Base-by-base conservation (phyloP, 2,888 invertebrate species). In the Troides helena region DNA sequence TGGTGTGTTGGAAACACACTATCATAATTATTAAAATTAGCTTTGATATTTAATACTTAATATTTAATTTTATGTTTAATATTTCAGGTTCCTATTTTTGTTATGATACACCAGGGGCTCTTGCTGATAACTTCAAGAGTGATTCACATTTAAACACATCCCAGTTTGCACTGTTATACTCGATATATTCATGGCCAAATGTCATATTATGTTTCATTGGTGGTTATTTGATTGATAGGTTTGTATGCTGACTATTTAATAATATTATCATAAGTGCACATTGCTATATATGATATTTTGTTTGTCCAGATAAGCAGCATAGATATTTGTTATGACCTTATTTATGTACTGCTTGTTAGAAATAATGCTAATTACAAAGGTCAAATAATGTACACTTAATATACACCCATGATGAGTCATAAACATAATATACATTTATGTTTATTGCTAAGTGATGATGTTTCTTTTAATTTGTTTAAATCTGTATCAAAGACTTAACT, bases 111-210 rank as follows among this genome's bases (percentile, higher is more conserved):
- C 99, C 99, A 8, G 98, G 96, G 68, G 98, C 99, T 7, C 88
- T 99, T 66, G 97, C 98, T 85, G 96, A 98, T 82, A 95, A 97
- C 77, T 98, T 98, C 85, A 95, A 95, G 80, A 87, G 93, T 74
- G 98, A 98, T 82, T 93, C 98, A 80, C 93, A 95, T 74, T 93
- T 99, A 74, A 94, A 95, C 66, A 97, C 96, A 69, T 95, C 96
- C 10, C 94, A 97, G 86, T 99, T 97, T 93, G 96, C 97, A 73
- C 92, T 96, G 72, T 93, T 99, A 62, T 99, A 99, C 89, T 96
- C 97, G 7, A 95, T 98, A 86, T 99, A 99, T 87, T 98, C 99
- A 0, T 99, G 99, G 99, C 99, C 99, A 46, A 99, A 99, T 94
- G 97, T 99, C 5, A 93, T 99, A 71, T 92, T 99, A 71, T 99